Base-by-base conservation (phyloP, 2,888 invertebrate genomes). In the Drosophila robusta region DNA sequence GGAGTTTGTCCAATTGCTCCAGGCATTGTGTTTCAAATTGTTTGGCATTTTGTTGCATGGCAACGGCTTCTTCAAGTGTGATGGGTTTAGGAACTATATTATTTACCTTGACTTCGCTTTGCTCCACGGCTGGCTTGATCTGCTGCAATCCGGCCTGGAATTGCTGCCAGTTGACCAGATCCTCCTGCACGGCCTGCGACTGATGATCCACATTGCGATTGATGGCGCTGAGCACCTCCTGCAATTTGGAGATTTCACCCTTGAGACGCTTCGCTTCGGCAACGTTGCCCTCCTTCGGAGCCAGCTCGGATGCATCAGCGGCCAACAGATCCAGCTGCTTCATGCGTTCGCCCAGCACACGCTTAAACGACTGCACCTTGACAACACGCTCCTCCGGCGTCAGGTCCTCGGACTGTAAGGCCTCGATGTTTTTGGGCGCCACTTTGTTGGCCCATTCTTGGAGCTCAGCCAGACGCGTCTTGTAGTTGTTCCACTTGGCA, bases 121-220 rank as follows among this genome's bases (percentile, higher is more conserved):
- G 94, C 90, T 97, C 96, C 60, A 98, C 94, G 96, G 98, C 97
- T 0, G 98, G 97, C 90, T 96, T 96, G 52, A 98, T 94, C 91
- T 96, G 95, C 66, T 95, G 94, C 32, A 97, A 94, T 58, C 95
- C 95, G 45, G 94, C 94, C 92, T 97, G 96, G 91, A 97, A 97
- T 83, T 95, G 95, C 89, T 97, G 95, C 96, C 97, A 98, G 75
- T 96, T 96, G 38, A 95, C 94, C 47, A 98, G 93, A 90, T 98
- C 97, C 84, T 95, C 95, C 71, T 95, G 94, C 0, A 97, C 95
- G 3, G 95, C 94, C 80, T 95, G 95, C 11, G 95, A 95, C 90
- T 97, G 96, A 71, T 95, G 95, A 89, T 95, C 95, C 41, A 96
- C 95, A 44, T 95, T 95, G 5, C 95, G 93, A 90, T 97, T 95